Evolutionary conservation across 2,797 vertebrate species (phyloP).

Genomic region (Erethizon dorsatum): DNA sequence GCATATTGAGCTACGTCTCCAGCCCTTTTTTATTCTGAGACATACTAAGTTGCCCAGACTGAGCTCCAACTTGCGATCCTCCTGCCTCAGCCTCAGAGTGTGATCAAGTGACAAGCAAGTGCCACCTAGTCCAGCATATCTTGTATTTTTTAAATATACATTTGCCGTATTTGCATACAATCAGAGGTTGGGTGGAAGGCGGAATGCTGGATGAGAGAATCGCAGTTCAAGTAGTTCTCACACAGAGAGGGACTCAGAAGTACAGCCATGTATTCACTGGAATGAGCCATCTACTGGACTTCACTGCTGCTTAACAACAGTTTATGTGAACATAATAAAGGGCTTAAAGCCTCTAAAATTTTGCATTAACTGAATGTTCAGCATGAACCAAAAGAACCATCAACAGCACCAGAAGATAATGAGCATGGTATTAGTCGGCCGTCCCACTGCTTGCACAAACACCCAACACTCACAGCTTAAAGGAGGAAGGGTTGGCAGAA

Average conservation of each 20-base stretch:
- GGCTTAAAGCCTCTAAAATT: not conserved
- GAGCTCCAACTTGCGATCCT: not conserved
- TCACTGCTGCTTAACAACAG: not conserved
- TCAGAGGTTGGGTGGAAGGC: not conserved
- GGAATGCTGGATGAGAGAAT: not conserved
- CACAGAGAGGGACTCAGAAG: not conserved
- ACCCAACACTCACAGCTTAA: not conserved
- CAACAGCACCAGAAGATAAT: not conserved
- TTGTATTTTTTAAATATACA: not conserved
- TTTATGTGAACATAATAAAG: not conserved
- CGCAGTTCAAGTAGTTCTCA: not conserved
- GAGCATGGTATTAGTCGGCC: not conserved
- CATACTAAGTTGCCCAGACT: not conserved
- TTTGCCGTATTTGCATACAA: not conserved
- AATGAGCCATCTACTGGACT: not conserved
- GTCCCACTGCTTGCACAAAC: not conserved
- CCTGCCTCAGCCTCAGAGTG: not conserved
- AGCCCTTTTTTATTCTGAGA: not conserved
- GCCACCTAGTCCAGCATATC: not conserved
- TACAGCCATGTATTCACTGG: rapidly evolving
- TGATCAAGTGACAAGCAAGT: not conserved
- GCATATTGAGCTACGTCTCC: not conserved
- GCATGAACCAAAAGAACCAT: not conserved
- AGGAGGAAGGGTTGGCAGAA: not conserved
- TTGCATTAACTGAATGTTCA: not conserved